A percentile compares a stretch with the other conserved stretches of the same genome.
Conservation (phyloP, 2,797 vertebrate genomes). For the Atherinosoma microstoma region DNA sequence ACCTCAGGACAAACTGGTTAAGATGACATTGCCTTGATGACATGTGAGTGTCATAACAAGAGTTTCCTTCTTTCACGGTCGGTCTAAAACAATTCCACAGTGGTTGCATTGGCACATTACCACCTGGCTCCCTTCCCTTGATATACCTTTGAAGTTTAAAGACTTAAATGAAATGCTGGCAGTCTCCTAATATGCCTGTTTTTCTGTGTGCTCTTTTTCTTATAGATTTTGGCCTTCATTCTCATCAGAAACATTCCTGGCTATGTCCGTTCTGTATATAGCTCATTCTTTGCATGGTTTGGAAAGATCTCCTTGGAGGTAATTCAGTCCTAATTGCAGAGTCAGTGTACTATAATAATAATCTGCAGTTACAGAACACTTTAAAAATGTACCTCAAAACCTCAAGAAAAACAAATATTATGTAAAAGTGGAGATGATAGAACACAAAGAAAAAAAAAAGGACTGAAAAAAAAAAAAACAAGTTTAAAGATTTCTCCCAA, state of each 20-base stretch:
- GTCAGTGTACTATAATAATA: neutral
- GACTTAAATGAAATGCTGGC: neutral
- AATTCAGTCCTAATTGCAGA: conserved; percentile 50
- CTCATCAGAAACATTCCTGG: conserved; percentile 99
- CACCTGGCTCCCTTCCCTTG: neutral
- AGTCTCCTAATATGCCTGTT: neutral
- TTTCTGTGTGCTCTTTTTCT: conserved; percentile 9
- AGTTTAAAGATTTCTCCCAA: neutral
- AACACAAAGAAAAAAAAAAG: neutral
- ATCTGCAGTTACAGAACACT: neutral
- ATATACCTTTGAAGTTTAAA: too few relatives aligned
- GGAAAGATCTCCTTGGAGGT: conserved; percentile 98
- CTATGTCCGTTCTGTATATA: conserved; percentile 94
- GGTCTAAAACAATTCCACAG: neutral
- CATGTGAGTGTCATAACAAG: conserved; percentile 23
- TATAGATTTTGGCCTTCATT: conserved; percentile 95
- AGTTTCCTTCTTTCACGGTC: conserved; percentile 6
- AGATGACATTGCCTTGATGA: conserved; percentile 9
- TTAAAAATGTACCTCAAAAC: neutral
- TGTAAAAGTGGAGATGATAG: neutral
- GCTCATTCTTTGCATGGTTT: conserved; percentile 99
- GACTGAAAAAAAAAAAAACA: too few relatives aligned
- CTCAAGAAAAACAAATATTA: neutral
- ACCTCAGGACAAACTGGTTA: neutral
- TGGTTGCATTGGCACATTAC: neutral